Evolutionary conservation across 2,888 invertebrate species (phyloP).

Genomic region (Cactoblastis cactorum): DNA sequence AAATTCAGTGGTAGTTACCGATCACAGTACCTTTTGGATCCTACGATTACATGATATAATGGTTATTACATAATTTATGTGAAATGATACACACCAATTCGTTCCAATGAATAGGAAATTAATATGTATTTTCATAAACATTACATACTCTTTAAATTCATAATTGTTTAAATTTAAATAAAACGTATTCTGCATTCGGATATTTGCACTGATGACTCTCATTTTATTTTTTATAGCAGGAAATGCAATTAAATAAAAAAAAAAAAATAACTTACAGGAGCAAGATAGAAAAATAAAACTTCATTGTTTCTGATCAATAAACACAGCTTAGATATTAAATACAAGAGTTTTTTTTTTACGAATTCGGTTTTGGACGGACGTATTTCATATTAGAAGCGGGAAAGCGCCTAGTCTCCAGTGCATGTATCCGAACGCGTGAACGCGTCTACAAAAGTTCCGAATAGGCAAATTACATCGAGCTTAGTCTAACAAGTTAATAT

Average conservation of each 20-base stretch:
- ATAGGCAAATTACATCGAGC: slow-evolving; percentile 44
- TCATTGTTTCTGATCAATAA: background rate
- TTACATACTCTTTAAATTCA: slow-evolving; percentile 16
- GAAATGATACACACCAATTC: slow-evolving; percentile 35
- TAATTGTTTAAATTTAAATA: slow-evolving; percentile 23
- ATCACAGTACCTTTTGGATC: slow-evolving; percentile 69
- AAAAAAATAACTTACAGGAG: background rate
- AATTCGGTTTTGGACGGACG: slow-evolving; percentile 19
- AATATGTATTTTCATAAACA: slow-evolving; percentile 22
- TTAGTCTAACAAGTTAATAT: slow-evolving; percentile 66
- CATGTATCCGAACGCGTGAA: slow-evolving; percentile 32
- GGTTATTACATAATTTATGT: slow-evolving; percentile 36
- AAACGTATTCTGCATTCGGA: slow-evolving; percentile 18
- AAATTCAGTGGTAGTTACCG: slow-evolving; percentile 55
- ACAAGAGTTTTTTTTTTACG: background rate
- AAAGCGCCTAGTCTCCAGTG: slow-evolving; percentile 31
- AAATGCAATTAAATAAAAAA: background rate
- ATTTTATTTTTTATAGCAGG: background rate
- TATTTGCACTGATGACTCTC: slow-evolving; percentile 27
- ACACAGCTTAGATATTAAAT: slow-evolving; percentile 9
- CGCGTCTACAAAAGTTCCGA: slow-evolving; percentile 44
- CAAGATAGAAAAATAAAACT: background rate
- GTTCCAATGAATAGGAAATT: slow-evolving; percentile 3
- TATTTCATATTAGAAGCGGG: slow-evolving; percentile 14
- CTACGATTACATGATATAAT: slow-evolving; percentile 56